These are phyloP conservation scores for Bellardia pandia DNA, from an alignment of 2,888 invertebrate genomes.

Conservation along the genomic window DNA sequence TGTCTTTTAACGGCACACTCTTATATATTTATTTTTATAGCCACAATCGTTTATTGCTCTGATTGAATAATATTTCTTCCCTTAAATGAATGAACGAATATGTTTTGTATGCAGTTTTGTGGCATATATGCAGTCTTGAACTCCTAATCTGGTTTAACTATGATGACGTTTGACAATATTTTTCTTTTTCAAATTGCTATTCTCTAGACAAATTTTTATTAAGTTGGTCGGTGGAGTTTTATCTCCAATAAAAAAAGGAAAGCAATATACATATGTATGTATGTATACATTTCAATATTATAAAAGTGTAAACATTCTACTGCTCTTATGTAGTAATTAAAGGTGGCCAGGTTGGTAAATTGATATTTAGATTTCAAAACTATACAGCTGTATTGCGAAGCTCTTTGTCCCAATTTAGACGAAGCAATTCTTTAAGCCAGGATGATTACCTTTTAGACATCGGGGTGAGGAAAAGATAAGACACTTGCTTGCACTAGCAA, in stretches of 20 bases:
- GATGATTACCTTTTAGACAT: no score
- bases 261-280: no score
- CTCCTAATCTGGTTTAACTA: slow-evolving; percentile 54
- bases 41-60: slow-evolving; percentile 34
- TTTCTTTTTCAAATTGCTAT: slow-evolving; percentile 35
- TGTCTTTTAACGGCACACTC: neutral
- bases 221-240: neutral
- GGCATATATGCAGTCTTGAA: neutral
- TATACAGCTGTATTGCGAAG: no score
- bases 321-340: neutral
- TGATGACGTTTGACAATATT: slow-evolving; percentile 39
- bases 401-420: no score
- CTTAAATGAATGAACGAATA: no score
- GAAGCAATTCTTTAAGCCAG: no score
- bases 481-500: no score
- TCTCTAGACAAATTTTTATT: slow-evolving; percentile 29
- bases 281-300: neutral
- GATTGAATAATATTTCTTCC: slow-evolving; percentile 36
- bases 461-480: no score
- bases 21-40: neutral
- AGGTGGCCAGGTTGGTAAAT: slow-evolving; percentile 14
- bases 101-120: no score
- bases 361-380: no score
- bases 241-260: slow-evolving; percentile 21
- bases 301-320: slow-evolving; percentile 22